Percentiles rank a stretch among this genome's conserved stretches.
phyloP scores from a whole-genome alignment of 2,888 invertebrate genomes.

The Linnaemya vulpina region DNA sequence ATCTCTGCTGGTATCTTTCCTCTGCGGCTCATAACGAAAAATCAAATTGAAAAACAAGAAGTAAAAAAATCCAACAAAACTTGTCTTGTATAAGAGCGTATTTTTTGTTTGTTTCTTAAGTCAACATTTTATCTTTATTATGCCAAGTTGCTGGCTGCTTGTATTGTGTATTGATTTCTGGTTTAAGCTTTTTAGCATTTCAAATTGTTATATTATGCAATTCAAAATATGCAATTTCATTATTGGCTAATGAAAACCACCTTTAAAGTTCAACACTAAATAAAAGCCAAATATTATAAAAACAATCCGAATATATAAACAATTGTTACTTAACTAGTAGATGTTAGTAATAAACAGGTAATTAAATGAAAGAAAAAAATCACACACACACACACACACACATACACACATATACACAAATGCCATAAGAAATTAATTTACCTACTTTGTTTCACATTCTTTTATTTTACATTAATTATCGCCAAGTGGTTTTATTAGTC shows the following conservation, averaged over 20 bases:
- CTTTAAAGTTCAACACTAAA: conserved; percentile 65
- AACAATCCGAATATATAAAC: conserved; percentile 10
- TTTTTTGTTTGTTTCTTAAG: conserved; percentile 3
- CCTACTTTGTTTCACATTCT: conserved; percentile 26
- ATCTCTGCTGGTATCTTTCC: conserved; percentile 32
- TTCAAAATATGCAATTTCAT: conserved; percentile 49
- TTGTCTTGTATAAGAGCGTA: conserved; percentile 34
- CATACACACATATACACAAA: no score
- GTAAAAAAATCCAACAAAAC: conserved; percentile 25
- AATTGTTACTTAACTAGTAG: conserved; percentile 31
- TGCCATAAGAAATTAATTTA: conserved; percentile 53
- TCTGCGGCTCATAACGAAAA: neutral
- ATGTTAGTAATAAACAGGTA: conserved; percentile 26
- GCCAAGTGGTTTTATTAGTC: conserved; percentile 37
- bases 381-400: no score
- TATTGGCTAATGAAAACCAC: conserved; percentile 50
- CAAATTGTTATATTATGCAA: conserved; percentile 60
- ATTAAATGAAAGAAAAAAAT: conserved; percentile 47
- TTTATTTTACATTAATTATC: conserved; percentile 2
- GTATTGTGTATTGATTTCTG: conserved; percentile 54
- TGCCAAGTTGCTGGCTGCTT: neutral
- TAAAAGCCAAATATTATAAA: conserved; percentile 11
- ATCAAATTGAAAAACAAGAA: neutral
- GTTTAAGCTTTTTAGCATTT: conserved; percentile 57
- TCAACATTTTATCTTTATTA: conserved; percentile 4